Base-by-base conservation (phyloP, 2,797 vertebrate genomes). In the Balearica regulorum region DNA sequence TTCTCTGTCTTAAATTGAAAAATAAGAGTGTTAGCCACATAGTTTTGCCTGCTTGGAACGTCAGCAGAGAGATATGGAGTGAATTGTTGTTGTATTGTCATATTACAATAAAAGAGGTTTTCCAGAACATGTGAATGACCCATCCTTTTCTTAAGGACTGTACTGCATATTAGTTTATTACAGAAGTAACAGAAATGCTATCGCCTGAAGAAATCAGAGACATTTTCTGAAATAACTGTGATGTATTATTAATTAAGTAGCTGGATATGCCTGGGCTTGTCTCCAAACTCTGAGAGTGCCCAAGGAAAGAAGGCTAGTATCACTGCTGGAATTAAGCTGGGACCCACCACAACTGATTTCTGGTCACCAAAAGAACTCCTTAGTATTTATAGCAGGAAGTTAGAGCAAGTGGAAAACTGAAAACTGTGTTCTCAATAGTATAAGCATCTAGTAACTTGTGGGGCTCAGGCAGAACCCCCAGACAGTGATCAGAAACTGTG, bases 171-270 rank as follows among this genome's bases (percentile, higher is more conserved):
- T 60, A 68, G 9, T 76, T 81, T 91, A 48, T 76, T 81, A 62
- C 35, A 69, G 54, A 87, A 69, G 83, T 79, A 88, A 81, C 43
- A 76, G 57, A 85, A 95, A 71, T 62, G 37, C 19, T 88, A 8
- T 58, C 1, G 48, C 76, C 72, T 94, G 33, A 92, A 96, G 91
- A 92, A 83, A 92, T 84, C 46, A 43, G 64, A 88, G 76, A 44
- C 5, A 5, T 90, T 95, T 95, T 92, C 80, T 89, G 95, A 89
- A 96, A 61, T 87, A 93, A 79, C 53, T 90, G 26, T 94, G 51
- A 61, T 83, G 33, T 79, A 86, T 95, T 93, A 91, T 89, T 94
- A 75, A 95, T 93, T 83, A 91, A 87, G 75, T 83, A 81, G 31
- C 46, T 81, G 66, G 35, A 49, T 89, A 46, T 92, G 70, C 19